phyloP scores from a whole-genome alignment of 2,888 invertebrate genomes.

The Pimpla rufipes region DNA sequence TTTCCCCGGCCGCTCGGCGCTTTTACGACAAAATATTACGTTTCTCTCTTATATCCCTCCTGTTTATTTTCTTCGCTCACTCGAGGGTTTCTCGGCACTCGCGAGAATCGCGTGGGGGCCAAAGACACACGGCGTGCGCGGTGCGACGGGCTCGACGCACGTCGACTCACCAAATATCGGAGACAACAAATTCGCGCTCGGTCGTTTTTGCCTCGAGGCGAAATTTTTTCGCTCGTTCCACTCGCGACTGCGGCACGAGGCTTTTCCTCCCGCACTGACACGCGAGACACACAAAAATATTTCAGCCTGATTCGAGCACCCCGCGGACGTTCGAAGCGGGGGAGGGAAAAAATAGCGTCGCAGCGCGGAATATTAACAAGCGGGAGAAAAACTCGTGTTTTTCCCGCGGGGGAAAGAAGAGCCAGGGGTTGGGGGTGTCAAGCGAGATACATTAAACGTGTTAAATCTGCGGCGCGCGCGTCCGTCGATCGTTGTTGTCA shows the following conservation, averaged over 20 bases:
- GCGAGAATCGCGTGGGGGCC: too few species aligned
- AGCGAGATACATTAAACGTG: neutral
- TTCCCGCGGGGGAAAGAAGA: too few species aligned
- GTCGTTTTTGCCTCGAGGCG: too few species aligned
- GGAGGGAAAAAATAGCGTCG: neutral
- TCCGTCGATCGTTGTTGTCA: conserved; percentile 36
- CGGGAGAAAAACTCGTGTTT: neutral
- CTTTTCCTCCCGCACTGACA: neutral
- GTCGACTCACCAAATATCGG: too few species aligned
- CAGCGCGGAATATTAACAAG: neutral
- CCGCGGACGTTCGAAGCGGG: neutral
- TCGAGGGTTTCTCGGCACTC: too few species aligned
- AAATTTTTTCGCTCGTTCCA: too few species aligned
- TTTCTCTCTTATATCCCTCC: neutral
- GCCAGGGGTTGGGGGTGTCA: neutral
- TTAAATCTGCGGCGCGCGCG: conserved; percentile 16
- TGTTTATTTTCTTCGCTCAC: too few species aligned
- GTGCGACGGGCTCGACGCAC: too few species aligned
- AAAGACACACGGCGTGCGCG: too few species aligned
- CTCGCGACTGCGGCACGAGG: neutral
- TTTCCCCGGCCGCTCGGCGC: neutral
- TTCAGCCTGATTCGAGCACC: conserved; percentile 30
- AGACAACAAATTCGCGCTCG: too few species aligned
- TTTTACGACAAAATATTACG: neutral
- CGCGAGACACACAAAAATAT: neutral